Evolutionary conservation across 2,113 vertebrate species (phyloP), one percentile per base, ranked within the genome.

Genomic region (Callipepla squamata): DNA sequence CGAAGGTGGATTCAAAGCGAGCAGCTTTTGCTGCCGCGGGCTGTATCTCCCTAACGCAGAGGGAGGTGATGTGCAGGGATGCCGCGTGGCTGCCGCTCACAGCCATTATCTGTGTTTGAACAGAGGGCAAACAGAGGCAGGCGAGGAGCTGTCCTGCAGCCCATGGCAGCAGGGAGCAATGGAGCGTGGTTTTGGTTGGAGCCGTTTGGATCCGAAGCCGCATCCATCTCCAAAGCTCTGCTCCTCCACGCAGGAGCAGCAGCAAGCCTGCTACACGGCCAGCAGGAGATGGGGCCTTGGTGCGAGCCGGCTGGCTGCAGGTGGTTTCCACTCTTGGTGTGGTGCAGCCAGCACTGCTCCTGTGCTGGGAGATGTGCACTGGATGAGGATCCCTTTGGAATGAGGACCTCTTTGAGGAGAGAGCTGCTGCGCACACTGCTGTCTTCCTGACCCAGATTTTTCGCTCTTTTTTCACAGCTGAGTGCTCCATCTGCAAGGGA

Each of bases 151-250:
- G 47, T 21, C 89, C 48, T 34, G 57, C 62, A 40, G 48, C 36
- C 4, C 40, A 55, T 25, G 67, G 50, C 11, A 62, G 57, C 62
- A 18, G 50, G 78, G 50, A 17, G 80, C 30, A 9, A 10, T 19
- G 53, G 6, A 57, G 17, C 17, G 16, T 30, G 51, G 26, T 28
- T 53, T 53, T 17, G 26, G 51, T 28, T 30, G 51, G 51, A 53
- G 51, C 26, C 16, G 51, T 26, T 53, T 10, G 67, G 79, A 40
- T 53, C 72, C 92, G 94, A 83, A 94, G 94, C 89, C 74, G 36
- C 93, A 17, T 91, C 92, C 94, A 95, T 90, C 94, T 59, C 26
- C 94, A 94, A 94, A 93, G 94, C 92, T 95, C 96, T 93, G 75
- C 72, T 55, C 82, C 57, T 18, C 3, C 19, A 22, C 2, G n/a